Conservation (phyloP, 2,888 invertebrate species). For the Scaptodrosophila latifasciaeformis region DNA sequence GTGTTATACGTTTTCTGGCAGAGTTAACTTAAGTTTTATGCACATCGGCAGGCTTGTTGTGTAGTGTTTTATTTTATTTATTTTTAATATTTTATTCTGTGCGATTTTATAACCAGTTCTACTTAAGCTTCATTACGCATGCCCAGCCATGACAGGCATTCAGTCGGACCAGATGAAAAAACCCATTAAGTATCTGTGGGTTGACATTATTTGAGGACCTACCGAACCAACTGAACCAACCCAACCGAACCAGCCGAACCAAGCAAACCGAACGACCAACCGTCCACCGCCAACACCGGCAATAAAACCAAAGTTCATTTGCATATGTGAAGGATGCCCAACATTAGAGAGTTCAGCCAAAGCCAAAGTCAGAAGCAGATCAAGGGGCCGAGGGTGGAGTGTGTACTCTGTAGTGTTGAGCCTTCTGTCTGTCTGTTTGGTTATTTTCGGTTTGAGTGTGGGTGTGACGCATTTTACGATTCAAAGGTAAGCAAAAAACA, state of each 20-base stretch:
- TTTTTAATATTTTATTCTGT: no score
- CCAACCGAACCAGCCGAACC: no score
- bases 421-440: constrained; percentile 20
- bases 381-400: no score
- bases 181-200: constrained; percentile 62
- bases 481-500: no score
- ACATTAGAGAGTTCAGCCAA: constrained; percentile 3
- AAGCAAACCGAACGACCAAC: neutral
- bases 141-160: constrained; percentile 59
- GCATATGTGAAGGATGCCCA: constrained; percentile 55
- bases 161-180: constrained; percentile 45
- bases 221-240: no score
- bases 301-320: constrained; percentile 59
- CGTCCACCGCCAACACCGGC: constrained; percentile 18
- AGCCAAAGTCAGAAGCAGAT: no score
- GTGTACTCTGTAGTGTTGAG: constrained; percentile 27
- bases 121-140: constrained; percentile 65
- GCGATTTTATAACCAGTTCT: constrained; percentile 60
- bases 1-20: no score
- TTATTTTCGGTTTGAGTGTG: constrained; percentile 50
- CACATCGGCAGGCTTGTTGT: constrained; percentile 25
- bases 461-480: constrained; percentile 53
- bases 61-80: no score
- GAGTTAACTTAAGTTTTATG: constrained; percentile 19
- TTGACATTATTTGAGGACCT: constrained; percentile 61